Base-by-base conservation (phyloP, 2,113 vertebrate genomes). In the Ictalurus furcatus region DNA sequence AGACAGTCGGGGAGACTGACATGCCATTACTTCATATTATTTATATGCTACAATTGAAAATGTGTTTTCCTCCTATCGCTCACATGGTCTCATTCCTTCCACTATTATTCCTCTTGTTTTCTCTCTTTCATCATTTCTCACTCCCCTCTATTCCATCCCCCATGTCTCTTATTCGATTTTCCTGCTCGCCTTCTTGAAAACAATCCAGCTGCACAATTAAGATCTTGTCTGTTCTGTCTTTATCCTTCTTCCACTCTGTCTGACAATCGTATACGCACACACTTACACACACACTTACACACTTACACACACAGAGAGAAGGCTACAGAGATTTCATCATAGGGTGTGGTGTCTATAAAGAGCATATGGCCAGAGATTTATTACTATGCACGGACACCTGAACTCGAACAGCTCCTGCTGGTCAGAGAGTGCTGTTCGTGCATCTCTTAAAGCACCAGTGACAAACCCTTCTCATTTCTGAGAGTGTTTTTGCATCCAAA, bases 171-270 rank as follows among this genome's bases (percentile, higher is more conserved):
- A 91, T 89, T 91, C 25, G 71, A 85, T 82, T 76, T 90, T 73
- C 84, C n/a, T 86, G 52, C 44, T 67, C 67, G 82, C 81, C 74
- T 90, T 89, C 87, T 90, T 92, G 91, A 93, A 71, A 84, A 85
- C 61, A 86, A 80, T 92, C 90, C 91, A 92, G 86, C 86, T 85
- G 61, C 59, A 88, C 92, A 91, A 91, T 91, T 93, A 91, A 88
- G 86, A 90, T 91, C 89, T 90, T 92, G 89, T 89, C 91, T 90
- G 89, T 84, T 85, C 34, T 84, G 86, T 86, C 79, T 73, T 93
- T 92, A 90, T 85, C 89, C 84, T 69, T 37, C 14, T 69, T 81
- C 63, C 63, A 73, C 78, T 67, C 84, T 80, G 85, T 79, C 86
- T 76, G 82, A 90, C 59, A 91, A 34, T 34, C 69, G 85, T 25